Percentiles rank a stretch among this genome's conserved stretches.
Evolutionary conservation across 2,797 vertebrate genomes (phyloP).

Genomic region (Mus spretus): DNA sequence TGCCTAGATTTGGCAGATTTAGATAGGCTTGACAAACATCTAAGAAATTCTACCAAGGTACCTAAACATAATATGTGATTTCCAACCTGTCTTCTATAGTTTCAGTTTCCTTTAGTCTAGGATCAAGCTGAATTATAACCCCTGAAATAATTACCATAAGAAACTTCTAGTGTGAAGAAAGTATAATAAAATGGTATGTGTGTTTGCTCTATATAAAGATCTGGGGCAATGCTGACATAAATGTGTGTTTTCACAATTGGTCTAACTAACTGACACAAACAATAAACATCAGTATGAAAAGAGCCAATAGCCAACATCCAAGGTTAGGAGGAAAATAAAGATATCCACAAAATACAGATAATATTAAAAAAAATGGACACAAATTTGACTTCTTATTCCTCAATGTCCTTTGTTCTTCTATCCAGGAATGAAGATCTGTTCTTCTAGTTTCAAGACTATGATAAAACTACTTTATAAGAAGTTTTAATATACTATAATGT

Average conservation of each 20-base stretch:
- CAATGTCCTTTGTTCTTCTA: background rate
- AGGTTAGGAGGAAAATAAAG: background rate
- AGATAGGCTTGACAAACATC: background rate
- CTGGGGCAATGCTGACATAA: background rate
- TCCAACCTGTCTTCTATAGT: background rate
- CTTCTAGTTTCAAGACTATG: background rate
- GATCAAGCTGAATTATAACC: background rate
- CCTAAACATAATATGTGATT: background rate
- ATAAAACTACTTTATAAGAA: slow-evolving; percentile 21
- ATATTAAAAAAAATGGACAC: background rate
- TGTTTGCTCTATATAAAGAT: background rate
- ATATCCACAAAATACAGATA: background rate
- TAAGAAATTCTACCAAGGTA: background rate
- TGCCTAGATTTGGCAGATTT: background rate
- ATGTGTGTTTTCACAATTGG: background rate
- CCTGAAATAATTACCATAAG: background rate
- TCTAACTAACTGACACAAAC: background rate
- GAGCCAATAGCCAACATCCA: background rate
- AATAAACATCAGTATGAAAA: background rate
- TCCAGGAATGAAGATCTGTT: background rate
- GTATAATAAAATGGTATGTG: background rate
- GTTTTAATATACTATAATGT: background rate
- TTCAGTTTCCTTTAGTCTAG: background rate
- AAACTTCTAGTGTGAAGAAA: background rate
- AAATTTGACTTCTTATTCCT: background rate